Evolutionary conservation across 2,888 invertebrate genomes (phyloP), one percentile per base, ranked within the genome.

Genomic region (Drosophila greeni): DNA sequence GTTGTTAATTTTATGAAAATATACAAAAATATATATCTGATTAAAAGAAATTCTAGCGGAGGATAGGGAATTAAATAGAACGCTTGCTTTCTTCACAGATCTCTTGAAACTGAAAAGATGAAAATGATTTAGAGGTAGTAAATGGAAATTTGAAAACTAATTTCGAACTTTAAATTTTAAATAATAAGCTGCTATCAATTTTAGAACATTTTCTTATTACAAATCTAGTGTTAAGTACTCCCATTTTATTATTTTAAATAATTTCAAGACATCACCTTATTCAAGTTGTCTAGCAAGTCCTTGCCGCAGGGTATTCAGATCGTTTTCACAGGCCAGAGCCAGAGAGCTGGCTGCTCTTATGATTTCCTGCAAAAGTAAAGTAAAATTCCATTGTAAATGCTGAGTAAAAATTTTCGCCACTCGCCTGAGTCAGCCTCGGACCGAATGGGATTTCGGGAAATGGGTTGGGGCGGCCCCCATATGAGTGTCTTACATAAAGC

Each of bases 401-500:
- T 43, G 71, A 56, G 56, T 66, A 70, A 61, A 74, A 77, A 77
- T 69, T 14, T 55, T 74, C 4, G 56, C 64, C 58, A 66, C 47
- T 67, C 47, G 37, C 26, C 53, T 29, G 34, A 40, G 26, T 16
- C 39, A 42, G 45, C n/a, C 12, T 8, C 5, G 20, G 39, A n/a
- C 26, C 11, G n/a, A 33, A 18, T 16, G 33, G 29, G 23, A 47
- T 31, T 31, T 12, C 34, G 33, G 58, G 24, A 60, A 39, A 18
- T 37, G 23, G 43, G 61, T 12, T 43, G 36, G n/a, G 29, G 14
- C 29, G 52, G 42, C 24, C 40, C 23, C 40, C 51, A 42, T 51
- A 42, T 36, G 42, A 65, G 49, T 57, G 66, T 72, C 75, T 79
- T 82, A 79, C 56, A 73, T 75, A 83, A 80, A 77, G 82, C 75